A percentile compares a stretch with the other conserved stretches of the same genome.
Conservation (phyloP, 2,113 vertebrate species). For the Tychaedon coryphoeus region DNA sequence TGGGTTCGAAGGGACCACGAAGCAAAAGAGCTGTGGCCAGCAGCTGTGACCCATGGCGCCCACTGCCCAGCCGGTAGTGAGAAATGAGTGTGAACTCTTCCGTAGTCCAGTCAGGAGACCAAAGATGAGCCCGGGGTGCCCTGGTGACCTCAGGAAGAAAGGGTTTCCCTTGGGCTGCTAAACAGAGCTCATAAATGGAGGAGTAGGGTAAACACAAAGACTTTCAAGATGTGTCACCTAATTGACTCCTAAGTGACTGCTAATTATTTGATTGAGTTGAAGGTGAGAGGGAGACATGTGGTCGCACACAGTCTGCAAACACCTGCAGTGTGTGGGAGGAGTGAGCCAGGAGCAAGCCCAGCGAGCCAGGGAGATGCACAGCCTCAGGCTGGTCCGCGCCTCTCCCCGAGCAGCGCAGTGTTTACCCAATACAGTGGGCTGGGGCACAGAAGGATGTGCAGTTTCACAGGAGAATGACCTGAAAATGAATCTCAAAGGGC, state of each 20-base stretch:
- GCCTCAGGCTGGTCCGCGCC: neutral
- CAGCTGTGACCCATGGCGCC: neutral
- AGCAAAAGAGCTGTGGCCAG: neutral
- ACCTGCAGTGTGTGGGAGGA: neutral
- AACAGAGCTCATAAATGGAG: neutral
- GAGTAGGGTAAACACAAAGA: neutral
- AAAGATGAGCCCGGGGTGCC: neutral
- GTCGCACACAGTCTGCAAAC: neutral
- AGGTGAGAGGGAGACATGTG: neutral
- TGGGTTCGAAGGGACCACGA: neutral
- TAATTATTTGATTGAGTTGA: neutral
- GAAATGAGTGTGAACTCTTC: neutral
- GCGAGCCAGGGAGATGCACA: neutral
- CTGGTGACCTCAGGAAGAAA: neutral
- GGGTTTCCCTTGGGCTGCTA: neutral
- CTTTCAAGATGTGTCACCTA: neutral
- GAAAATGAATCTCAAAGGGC: neutral
- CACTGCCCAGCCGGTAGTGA: rapidly evolving
- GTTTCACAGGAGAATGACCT: constrained; percentile 21
- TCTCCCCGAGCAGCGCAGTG: neutral
- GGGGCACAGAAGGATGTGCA: neutral
- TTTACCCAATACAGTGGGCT: constrained; percentile 35
- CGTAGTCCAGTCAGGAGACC: rapidly evolving
- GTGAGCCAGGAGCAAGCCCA: neutral
- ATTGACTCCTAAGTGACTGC: neutral